phyloP scores from a whole-genome alignment of 2,888 invertebrate species.

The Salticus scenicus region DNA sequence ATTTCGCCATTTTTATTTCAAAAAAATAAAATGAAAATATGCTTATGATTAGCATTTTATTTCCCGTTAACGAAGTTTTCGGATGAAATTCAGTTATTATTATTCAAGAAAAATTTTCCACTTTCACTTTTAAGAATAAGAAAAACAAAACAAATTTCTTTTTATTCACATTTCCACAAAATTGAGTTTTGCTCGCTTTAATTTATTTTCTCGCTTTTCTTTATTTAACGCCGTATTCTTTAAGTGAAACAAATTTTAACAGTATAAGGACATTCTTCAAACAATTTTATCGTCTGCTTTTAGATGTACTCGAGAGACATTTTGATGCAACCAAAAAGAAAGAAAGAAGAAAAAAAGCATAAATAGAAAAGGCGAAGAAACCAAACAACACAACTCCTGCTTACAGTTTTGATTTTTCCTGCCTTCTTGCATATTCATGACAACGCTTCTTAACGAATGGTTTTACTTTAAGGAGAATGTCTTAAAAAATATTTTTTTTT shows the following conservation, averaged over 20 bases:
- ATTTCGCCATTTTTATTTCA: too few species aligned
- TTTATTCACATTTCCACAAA: too few species aligned
- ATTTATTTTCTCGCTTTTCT: background rate
- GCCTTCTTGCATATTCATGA: constrained; percentile 5
- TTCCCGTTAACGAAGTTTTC: too few species aligned
- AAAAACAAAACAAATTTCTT: too few species aligned
- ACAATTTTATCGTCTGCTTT: background rate
- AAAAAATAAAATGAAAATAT: too few species aligned
- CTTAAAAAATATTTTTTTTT: background rate
- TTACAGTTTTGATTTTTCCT: background rate
- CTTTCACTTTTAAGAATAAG: too few species aligned
- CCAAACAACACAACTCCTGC: background rate
- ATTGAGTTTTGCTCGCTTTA: background rate
- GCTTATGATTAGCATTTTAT: too few species aligned
- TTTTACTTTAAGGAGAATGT: background rate
- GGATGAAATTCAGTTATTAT: too few species aligned
- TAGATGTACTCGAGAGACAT: background rate
- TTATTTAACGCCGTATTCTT: background rate
- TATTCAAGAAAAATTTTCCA: too few species aligned
- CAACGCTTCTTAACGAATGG: background rate
- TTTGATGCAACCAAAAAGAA: background rate
- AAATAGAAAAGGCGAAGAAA: background rate
- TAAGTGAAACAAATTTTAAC: background rate
- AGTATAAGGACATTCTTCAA: background rate
- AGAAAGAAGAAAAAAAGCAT: background rate